These are phyloP conservation scores for Plectropomus leopardus DNA, from an alignment of 2,113 vertebrate genomes.

Conservation along the genomic window DNA sequence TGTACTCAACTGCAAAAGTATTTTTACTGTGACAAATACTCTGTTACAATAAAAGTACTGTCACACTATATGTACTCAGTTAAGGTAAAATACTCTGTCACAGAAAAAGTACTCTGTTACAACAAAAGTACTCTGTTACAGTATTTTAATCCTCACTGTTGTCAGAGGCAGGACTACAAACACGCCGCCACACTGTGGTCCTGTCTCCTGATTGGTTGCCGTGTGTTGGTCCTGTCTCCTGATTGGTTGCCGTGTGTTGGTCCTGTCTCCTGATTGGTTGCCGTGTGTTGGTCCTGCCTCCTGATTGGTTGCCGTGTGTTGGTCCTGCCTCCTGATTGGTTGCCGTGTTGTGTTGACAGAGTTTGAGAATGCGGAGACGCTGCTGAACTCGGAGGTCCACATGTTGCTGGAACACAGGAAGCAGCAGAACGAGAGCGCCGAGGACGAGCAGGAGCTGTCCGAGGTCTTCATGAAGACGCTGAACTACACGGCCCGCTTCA, in stretches of 20 bases:
- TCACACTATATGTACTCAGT: too few species aligned
- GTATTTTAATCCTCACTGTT: too few species aligned
- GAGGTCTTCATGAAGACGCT: conserved; percentile 99
- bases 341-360: conserved; percentile 77
- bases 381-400: conserved; percentile 97
- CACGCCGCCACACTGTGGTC: too few species aligned
- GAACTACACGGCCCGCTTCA: conserved; percentile 96
- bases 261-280: neutral
- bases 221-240: neutral
- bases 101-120: too few species aligned
- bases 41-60: too few species aligned
- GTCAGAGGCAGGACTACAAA: neutral
- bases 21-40: too few species aligned
- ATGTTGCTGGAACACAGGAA: conserved; percentile 98
- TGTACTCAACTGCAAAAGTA: too few species aligned
- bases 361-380: conserved; percentile 95
- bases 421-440: conserved; percentile 98
- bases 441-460: conserved; percentile 97
- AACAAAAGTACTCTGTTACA: too few species aligned
- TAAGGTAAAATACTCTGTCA: too few species aligned
- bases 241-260: neutral
- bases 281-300: too few species aligned
- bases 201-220: neutral
- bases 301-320: too few species aligned
- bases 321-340: neutral